A percentile compares a stretch with the other conserved stretches of the same genome.
Evolutionary conservation across 2,888 invertebrate genomes (phyloP).

Genomic region (Orthosia gracilis): DNA sequence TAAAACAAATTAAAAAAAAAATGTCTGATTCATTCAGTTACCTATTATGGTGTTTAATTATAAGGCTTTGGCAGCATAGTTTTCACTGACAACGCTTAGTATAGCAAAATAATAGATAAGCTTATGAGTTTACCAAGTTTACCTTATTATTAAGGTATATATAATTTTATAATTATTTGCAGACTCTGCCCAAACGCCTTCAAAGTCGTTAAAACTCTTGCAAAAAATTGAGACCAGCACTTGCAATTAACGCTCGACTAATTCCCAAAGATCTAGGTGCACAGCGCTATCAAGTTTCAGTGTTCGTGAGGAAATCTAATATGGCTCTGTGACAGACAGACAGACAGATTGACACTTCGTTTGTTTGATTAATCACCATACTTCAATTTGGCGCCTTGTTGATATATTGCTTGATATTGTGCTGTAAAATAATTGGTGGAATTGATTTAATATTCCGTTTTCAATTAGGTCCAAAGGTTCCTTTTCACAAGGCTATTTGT

Average conservation of each 20-base stretch:
- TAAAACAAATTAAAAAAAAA: too few species aligned
- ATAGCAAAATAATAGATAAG: too few species aligned
- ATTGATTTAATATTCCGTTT: neutral
- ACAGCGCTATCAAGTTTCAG: slow-evolving; percentile 44
- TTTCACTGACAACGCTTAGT: too few species aligned
- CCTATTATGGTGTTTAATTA: too few species aligned
- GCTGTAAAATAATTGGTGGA: neutral
- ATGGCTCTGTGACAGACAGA: slow-evolving; percentile 43
- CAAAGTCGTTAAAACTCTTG: neutral
- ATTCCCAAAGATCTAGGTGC: slow-evolving; percentile 27
- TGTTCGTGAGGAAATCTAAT: slow-evolving; percentile 52
- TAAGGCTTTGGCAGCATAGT: too few species aligned
- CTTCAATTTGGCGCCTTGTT: slow-evolving; percentile 36
- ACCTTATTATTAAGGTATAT: too few species aligned
- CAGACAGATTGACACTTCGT: slow-evolving; percentile 51
- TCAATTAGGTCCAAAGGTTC: neutral
- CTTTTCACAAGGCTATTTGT: neutral
- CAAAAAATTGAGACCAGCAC: neutral
- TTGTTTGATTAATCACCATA: slow-evolving; percentile 54
- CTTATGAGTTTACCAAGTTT: too few species aligned
- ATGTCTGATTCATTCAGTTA: too few species aligned
- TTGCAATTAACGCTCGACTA: neutral
- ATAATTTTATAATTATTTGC: neutral
- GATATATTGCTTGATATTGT: slow-evolving; percentile 17
- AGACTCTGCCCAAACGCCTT: neutral